Percentiles rank a stretch among this genome's conserved stretches.
Evolutionary conservation across 2,888 invertebrate species (phyloP).

Genomic region (Drosophila birchii): DNA sequence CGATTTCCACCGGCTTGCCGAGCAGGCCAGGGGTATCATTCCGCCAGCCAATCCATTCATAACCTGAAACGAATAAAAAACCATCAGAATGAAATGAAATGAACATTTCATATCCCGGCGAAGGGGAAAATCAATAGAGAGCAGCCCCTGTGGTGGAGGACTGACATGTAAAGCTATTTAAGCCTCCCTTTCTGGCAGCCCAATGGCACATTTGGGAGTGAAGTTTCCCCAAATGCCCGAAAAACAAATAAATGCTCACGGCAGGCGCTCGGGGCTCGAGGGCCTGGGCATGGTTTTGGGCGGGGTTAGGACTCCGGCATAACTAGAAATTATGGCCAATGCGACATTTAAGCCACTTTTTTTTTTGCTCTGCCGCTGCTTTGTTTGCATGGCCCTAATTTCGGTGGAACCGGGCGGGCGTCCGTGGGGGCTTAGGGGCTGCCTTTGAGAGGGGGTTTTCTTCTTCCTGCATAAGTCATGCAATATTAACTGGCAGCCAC

Average conservation of each 20-base stretch:
- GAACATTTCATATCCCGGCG: conserved; percentile 16
- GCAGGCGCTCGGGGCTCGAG: conserved; percentile 12
- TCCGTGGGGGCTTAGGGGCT: conserved; percentile 24
- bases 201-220: conserved; percentile 64
- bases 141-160: conserved; percentile 33
- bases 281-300: conserved; percentile 1
- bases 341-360: conserved; percentile 82
- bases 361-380: conserved; percentile 54
- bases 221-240: conserved; percentile 52
- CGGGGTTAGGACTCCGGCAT: conserved; percentile 48
- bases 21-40: conserved; percentile 88
- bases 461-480: conserved; percentile 57
- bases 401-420: conserved; percentile 25
- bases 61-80: conserved; percentile 85
- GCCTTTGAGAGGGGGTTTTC: not conserved
- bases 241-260: conserved; percentile 74
- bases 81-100: conserved; percentile 47
- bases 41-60: conserved; percentile 94
- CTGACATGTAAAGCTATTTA: conserved; percentile 74
- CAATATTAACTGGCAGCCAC: conserved; percentile 66
- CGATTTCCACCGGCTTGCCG: conserved; percentile 89
- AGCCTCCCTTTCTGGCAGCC: conserved; percentile 49
- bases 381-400: conserved; percentile 72
- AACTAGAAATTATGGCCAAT: conserved; percentile 78
- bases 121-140: conserved; percentile 43